Evolutionary conservation across 30 jellyfish, hydroid and myxozoan genomes (phyloP).

Genomic region (Morbakka virulenta): DNA sequence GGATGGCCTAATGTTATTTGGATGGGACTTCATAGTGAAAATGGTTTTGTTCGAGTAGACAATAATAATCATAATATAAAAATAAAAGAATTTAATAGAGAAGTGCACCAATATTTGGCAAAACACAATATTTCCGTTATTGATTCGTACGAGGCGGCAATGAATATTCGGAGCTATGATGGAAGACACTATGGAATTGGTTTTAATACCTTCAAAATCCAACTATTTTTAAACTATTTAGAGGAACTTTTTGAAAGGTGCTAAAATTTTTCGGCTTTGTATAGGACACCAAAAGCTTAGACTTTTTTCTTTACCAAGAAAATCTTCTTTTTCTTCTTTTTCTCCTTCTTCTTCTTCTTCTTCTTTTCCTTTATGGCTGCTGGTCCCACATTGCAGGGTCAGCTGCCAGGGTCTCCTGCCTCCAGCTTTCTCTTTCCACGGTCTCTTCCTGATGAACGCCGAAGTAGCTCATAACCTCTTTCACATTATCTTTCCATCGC

Average conservation of each 20-base stretch:
- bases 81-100: slow-evolving; percentile 40
- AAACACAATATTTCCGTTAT: slow-evolving; percentile 39
- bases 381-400: no score
- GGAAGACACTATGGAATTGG: slow-evolving; percentile 94
- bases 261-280: no score
- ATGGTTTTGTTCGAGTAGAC: slow-evolving; percentile 76
- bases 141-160: slow-evolving; percentile 65
- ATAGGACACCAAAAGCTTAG: no score
- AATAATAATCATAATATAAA: slow-evolving; percentile 56
- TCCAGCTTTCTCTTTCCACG: no score
- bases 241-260: slow-evolving; percentile 41
- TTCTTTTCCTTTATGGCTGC: no score
- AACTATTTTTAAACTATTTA: slow-evolving; percentile 41
- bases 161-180: slow-evolving; percentile 68
- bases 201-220: slow-evolving; percentile 56
- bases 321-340: no score
- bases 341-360: no score
- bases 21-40: slow-evolving; percentile 77
- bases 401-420: no score
- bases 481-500: no score
- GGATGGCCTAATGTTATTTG: slow-evolving; percentile 90
- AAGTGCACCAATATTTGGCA: slow-evolving; percentile 31
- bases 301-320: no score
- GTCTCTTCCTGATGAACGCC: no score
- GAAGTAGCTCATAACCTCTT: no score